Conservation (phyloP, 2,113 vertebrate genomes). For the Saimiri boliviensis region DNA sequence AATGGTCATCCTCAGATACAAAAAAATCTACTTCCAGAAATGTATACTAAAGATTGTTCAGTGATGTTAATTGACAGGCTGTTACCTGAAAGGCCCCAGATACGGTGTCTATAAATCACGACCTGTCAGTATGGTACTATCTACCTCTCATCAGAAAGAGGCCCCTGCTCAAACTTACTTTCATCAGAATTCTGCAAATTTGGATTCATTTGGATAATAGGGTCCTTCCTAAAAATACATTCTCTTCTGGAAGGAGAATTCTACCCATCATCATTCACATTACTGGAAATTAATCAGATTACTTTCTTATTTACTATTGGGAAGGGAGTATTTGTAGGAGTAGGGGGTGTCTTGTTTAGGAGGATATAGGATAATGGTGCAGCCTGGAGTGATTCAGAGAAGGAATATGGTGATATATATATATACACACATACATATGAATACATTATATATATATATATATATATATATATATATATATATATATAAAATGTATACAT, state of each 20-base stretch:
- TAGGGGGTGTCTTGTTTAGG: not conserved
- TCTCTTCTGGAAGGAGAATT: not conserved
- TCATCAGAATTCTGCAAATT: not conserved
- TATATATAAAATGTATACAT: no score
- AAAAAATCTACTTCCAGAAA: not conserved
- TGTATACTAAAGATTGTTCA: not conserved
- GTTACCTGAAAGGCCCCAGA: not conserved
- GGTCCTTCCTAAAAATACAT: not conserved
- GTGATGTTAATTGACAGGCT: not conserved
- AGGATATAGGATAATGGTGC: not conserved
- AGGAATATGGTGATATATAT: not conserved
- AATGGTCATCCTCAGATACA: not conserved
- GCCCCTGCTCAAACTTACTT: not conserved
- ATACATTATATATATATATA: not conserved
- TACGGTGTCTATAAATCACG: not conserved
- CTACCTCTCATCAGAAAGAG: not conserved
- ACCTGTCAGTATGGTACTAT: not conserved
- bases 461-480: fast-evolving
- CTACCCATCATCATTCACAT: not conserved
- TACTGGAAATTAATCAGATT: not conserved
- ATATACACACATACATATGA: no score
- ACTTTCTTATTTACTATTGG: not conserved
- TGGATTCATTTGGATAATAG: not conserved
- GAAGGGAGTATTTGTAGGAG: not conserved
- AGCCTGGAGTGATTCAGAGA: not conserved